These are phyloP conservation scores for Drosophila bunnanda DNA, from an alignment of 2,888 invertebrate species.

Conservation along the genomic window DNA sequence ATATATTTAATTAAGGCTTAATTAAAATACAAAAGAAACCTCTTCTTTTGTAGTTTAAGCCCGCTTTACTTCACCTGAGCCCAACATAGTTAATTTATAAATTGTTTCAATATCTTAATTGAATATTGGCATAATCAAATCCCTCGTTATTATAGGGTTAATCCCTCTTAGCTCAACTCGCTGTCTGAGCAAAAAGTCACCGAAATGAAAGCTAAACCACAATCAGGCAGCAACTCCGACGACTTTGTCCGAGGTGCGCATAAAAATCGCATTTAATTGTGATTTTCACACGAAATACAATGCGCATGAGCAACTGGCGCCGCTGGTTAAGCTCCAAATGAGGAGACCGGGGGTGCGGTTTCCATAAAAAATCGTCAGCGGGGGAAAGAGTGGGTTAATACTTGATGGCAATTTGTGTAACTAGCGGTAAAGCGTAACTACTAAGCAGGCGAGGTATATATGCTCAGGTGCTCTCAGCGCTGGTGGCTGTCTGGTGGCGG, in stretches of 20 bases:
- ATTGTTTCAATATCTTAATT: background rate
- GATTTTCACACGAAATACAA: slow-evolving; percentile 83
- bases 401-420: slow-evolving; percentile 74
- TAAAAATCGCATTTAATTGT: slow-evolving; percentile 83
- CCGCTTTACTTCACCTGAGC: too few species aligned
- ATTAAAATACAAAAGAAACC: too few species aligned
- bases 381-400: background rate
- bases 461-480: slow-evolving; percentile 5
- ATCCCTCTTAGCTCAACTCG: slow-evolving; percentile 9
- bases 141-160: slow-evolving; percentile 19
- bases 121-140: background rate
- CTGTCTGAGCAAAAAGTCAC: slow-evolving; percentile 22
- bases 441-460: slow-evolving; percentile 60
- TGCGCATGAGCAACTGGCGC: slow-evolving; percentile 75
- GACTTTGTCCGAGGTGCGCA: slow-evolving; percentile 71
- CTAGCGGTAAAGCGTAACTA: slow-evolving; percentile 79
- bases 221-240: slow-evolving; percentile 32
- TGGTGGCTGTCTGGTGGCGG: slow-evolving; percentile 25
- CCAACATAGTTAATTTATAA: too few species aligned
- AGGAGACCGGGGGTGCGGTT: slow-evolving; percentile 1
- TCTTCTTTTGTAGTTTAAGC: too few species aligned
- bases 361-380: slow-evolving; percentile 1
- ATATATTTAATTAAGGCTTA: too few species aligned
- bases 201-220: slow-evolving; percentile 68
- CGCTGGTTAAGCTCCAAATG: slow-evolving; percentile 23